phyloP scores from a whole-genome alignment of 2,113 vertebrate species.

The Podarcis cretensis region DNA sequence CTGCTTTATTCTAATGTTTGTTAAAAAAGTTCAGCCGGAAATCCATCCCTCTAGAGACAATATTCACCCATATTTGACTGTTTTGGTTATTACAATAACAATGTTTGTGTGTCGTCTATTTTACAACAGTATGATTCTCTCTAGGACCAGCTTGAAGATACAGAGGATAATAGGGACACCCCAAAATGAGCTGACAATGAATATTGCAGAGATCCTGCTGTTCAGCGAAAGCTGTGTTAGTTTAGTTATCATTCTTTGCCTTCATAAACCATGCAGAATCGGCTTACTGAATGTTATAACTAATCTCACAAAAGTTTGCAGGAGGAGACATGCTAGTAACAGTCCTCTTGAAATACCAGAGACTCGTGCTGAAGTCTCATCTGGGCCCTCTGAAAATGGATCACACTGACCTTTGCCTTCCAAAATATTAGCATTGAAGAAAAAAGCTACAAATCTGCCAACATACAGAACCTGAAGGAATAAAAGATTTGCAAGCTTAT shows the following conservation, averaged over 20 bases:
- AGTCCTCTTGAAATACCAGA: slow-evolving; percentile 19
- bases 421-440: not conserved
- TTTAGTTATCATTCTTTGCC: slow-evolving; percentile 67
- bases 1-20: slow-evolving; percentile 48
- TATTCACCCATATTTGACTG: slow-evolving; percentile 23
- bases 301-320: slow-evolving; percentile 64
- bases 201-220: slow-evolving; percentile 77
- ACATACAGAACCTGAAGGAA: not conserved
- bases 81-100: slow-evolving; percentile 24
- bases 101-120: slow-evolving; percentile 71
- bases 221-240: slow-evolving; percentile 76
- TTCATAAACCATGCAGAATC: slow-evolving; percentile 71
- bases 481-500: not conserved
- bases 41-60: slow-evolving; percentile 44
- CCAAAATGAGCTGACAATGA: slow-evolving; percentile 66
- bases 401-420: not conserved
- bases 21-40: slow-evolving; percentile 45
- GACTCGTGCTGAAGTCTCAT: not conserved
- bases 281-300: slow-evolving; percentile 45
- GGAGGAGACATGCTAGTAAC: not conserved
- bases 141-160: slow-evolving; percentile 54
- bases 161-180: slow-evolving; percentile 20
- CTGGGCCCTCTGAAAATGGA: accelerated
- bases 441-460: not conserved
- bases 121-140: slow-evolving; percentile 72